These are phyloP conservation scores for Eupithecia subumbrata DNA, from an alignment of 2,888 invertebrate species.

Conservation along the genomic window DNA sequence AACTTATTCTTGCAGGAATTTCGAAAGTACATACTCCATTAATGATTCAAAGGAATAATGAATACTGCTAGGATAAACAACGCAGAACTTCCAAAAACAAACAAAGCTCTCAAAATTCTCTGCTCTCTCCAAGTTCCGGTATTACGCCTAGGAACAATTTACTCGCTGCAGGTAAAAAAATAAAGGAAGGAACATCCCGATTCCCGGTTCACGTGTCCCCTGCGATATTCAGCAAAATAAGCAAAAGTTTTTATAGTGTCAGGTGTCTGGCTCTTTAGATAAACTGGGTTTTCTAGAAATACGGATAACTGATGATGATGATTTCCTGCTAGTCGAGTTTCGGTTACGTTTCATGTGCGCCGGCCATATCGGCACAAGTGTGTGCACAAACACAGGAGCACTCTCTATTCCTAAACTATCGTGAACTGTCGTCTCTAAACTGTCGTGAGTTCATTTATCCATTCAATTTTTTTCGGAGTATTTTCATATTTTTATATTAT, in stretches of 20 bases:
- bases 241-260: constrained; percentile 49
- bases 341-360: too few relatives aligned
- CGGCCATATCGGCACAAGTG: too few relatives aligned
- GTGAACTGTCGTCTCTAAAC: too few relatives aligned
- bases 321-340: too few relatives aligned
- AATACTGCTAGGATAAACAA: neutral
- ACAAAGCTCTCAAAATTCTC: constrained; percentile 16
- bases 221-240: constrained; percentile 48
- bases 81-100: constrained; percentile 21
- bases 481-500: too few relatives aligned
- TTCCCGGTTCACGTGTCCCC: constrained; percentile 47
- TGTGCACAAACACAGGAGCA: too few relatives aligned
- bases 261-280: constrained; percentile 40
- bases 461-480: too few relatives aligned
- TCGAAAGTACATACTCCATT: neutral
- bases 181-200: constrained; percentile 39
- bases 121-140: constrained; percentile 40
- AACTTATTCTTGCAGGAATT: neutral
- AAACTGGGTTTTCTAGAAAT: constrained; percentile 1
- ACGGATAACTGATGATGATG: neutral
- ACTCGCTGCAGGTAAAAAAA: constrained; percentile 43
- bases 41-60: neutral
- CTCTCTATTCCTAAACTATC: too few relatives aligned
- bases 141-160: constrained; percentile 48
- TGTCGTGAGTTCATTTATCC: too few relatives aligned